phyloP scores from a whole-genome alignment of 2,888 invertebrate genomes.

The Tetanocera ferruginea region DNA sequence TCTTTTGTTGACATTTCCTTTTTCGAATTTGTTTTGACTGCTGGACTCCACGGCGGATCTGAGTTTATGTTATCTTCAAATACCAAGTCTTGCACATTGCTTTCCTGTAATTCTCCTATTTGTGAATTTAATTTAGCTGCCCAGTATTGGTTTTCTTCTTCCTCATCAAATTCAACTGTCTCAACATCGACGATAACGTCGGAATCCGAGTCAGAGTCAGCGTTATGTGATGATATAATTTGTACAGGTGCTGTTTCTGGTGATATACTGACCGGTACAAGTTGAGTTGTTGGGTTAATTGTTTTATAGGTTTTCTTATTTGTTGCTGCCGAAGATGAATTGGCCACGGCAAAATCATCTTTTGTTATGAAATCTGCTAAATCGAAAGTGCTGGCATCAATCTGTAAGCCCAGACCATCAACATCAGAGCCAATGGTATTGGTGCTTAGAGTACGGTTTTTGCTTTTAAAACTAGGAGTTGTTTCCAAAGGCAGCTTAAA shows the following conservation, averaged over 20 bases:
- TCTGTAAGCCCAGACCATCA: conserved; percentile 60
- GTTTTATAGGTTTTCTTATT: not conserved
- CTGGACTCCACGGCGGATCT: conserved; percentile 68
- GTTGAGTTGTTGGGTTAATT: not conserved
- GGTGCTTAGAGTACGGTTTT: conserved; percentile 59
- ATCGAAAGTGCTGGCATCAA: conserved; percentile 66
- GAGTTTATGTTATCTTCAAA: conserved; percentile 62
- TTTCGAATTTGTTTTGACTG: conserved; percentile 43
- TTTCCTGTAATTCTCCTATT: not conserved
- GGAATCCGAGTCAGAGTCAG: conserved; percentile 63
- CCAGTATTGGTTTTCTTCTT: conserved; percentile 40
- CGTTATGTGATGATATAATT: conserved; percentile 44
- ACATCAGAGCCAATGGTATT: conserved; percentile 60
- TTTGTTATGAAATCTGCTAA: conserved; percentile 68
- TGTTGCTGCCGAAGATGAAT: not conserved
- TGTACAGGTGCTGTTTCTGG: conserved; percentile 29
- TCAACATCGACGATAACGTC: conserved; percentile 69
- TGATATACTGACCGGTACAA: not conserved
- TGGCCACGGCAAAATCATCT: conserved; percentile 61
- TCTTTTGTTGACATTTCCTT: conserved; percentile 53
- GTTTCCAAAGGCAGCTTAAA: conserved; percentile 39
- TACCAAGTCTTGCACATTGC: conserved; percentile 49
- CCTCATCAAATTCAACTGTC: conserved; percentile 64
- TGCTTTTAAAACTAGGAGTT: conserved; percentile 36
- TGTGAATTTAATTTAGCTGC: conserved; percentile 35